Base-by-base conservation (phyloP, 2,113 vertebrate genomes). In the Cariama cristata region DNA sequence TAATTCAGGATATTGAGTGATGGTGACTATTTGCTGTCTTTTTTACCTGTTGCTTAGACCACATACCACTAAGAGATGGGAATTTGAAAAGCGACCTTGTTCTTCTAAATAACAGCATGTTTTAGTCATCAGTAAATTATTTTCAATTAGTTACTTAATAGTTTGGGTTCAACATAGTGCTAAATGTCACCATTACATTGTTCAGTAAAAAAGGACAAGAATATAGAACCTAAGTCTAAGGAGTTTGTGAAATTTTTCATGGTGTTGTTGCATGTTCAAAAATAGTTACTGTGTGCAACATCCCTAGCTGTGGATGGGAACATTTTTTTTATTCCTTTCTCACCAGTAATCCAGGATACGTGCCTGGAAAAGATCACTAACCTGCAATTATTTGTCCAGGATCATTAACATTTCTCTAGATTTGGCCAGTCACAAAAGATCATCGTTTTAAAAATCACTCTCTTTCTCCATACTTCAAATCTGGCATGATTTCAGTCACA, bases 211-310 rank as follows among this genome's bases (percentile, higher is more conserved):
- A 38, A 14, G 56, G 47, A 33, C 28, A 58, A n/a, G 3, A 62
- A 49, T 45, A 15, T 5, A 87, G 53, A 77, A 68, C 42, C 42
- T 71, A 42, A 96, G 40, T 50, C 20, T n/a, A 62, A 84, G 62
- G 58, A 84, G n/a, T 77, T 86, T 87, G 69, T 91, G 69, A 76
- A 47, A 73, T 76, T 79, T 75, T 27, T 63, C 12, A 21, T 6
- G 24, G n/a, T n/a, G 92, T 85, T 73, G 40, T 86, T 96, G 96
- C 95, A 97, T 96, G 95, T 75, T 79, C 42, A 73, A 42, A 90
- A 64, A 10, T 18, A 87, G 88, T 76, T 75, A 35, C 56, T 72
- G 62, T 73, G 62, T 75, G 59, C 77, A 83, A 69, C 77, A 91
- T 68, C 88, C 47, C 67, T 80, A 86, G 69, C 81, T 94, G 74